Percentiles rank a stretch among this genome's conserved stretches.
These are phyloP conservation scores for Lamellibrachia satsuma DNA, from an alignment of 2,888 invertebrate species.

Conservation along the genomic window DNA sequence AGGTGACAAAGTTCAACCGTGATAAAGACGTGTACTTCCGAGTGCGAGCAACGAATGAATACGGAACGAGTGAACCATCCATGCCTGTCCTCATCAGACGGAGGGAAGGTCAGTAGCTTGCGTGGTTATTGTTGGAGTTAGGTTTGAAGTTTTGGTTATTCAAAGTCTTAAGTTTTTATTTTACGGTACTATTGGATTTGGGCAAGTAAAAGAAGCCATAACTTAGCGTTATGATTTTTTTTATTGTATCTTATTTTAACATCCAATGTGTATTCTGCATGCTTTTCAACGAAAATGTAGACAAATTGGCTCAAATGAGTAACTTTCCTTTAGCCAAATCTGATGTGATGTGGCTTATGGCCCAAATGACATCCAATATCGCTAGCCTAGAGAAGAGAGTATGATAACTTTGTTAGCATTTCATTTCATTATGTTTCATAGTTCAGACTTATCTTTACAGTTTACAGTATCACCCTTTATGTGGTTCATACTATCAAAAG, in stretches of 20 bases:
- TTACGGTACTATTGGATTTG: no score
- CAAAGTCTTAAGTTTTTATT: no score
- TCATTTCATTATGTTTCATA: background rate
- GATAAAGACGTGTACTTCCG: constrained; percentile 91
- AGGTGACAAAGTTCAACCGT: constrained; percentile 33
- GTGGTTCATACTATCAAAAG: background rate
- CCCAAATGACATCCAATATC: no score
- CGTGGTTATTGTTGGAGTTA: background rate
- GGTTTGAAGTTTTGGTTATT: background rate
- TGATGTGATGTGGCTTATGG: no score
- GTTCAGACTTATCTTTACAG: background rate
- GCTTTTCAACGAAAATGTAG: no score
- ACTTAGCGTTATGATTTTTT: background rate
- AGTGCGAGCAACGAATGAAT: constrained; percentile 93
- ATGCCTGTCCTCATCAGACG: constrained; percentile 68
- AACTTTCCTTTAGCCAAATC: no score
- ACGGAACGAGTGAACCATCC: constrained; percentile 95
- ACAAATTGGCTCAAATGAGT: no score
- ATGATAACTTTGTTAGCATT: background rate
- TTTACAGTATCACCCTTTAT: background rate
- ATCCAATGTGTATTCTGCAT: background rate
- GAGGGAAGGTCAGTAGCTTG: constrained; percentile 33
- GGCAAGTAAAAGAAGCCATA: no score
- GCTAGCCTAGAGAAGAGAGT: background rate
- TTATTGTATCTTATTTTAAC: background rate